A percentile compares a stretch with the other conserved stretches of the same genome.
Conservation (phyloP, 2,888 invertebrate genomes). For the Sesia apiformis region DNA sequence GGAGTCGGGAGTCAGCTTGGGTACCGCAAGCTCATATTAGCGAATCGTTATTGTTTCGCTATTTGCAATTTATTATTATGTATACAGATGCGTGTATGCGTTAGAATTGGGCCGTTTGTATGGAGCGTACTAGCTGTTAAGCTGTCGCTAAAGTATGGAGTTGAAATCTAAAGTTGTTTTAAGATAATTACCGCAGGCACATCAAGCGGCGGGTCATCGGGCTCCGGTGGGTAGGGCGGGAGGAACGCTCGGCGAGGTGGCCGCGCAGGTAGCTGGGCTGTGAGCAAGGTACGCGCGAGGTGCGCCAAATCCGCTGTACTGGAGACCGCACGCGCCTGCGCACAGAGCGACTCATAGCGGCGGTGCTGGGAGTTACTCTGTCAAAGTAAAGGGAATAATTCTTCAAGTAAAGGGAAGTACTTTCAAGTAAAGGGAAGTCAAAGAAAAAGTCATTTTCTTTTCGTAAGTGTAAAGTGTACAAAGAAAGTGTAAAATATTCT, state of each 20-base stretch:
- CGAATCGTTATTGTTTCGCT: too few species aligned
- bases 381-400: conserved; percentile 10
- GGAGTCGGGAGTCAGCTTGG: too few species aligned
- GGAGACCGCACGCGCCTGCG: conserved; percentile 84
- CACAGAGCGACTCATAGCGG: conserved; percentile 86
- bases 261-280: conserved; percentile 76
- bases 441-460: neutral
- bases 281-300: conserved; percentile 86
- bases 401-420: conserved; percentile 2
- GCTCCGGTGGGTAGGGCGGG: conserved; percentile 66
- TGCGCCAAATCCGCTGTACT: conserved; percentile 84
- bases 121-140: too few species aligned
- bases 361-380: conserved; percentile 88
- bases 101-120: too few species aligned
- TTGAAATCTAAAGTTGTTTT: too few species aligned
- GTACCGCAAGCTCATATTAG: too few species aligned
- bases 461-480: neutral
- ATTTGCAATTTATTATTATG: too few species aligned
- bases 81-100: too few species aligned
- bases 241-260: conserved; percentile 81
- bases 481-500: neutral
- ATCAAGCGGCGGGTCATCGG: conserved; percentile 58
- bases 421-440: conserved; percentile 2
- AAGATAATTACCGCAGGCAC: conserved; percentile 46
- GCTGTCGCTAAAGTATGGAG: too few species aligned